A percentile compares a stretch with the other conserved stretches of the same genome.
Evolutionary conservation across 2,888 invertebrate species (phyloP).

Genomic region (Schizaphis graminum): DNA sequence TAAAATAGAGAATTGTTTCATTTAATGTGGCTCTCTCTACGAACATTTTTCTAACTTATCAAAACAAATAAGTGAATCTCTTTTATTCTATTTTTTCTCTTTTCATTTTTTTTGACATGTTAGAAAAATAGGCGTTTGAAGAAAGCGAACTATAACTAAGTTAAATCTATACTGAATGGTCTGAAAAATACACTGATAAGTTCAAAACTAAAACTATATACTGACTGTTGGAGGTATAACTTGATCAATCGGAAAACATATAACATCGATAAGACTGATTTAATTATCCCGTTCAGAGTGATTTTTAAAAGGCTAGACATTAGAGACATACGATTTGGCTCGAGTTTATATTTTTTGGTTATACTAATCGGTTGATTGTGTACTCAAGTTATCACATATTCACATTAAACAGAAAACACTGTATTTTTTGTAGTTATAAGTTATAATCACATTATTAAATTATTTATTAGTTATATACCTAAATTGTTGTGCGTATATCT

Average conservation of each 20-base stretch:
- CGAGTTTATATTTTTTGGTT: background rate
- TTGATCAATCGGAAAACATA: background rate
- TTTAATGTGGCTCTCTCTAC: too few species aligned
- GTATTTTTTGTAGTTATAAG: background rate
- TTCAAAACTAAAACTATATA: background rate
- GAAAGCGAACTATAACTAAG: background rate
- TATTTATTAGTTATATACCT: background rate
- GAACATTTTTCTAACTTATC: too few species aligned
- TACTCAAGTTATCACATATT: background rate
- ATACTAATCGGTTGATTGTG: background rate
- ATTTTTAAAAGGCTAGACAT: background rate
- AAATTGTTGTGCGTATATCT: background rate
- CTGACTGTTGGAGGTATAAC: background rate
- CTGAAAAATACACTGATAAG: background rate
- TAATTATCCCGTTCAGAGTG: background rate
- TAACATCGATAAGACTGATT: background rate
- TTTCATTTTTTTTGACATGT: too few species aligned
- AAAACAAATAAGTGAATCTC: too few species aligned
- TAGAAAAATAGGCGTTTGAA: too few species aligned
- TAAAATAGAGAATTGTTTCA: too few species aligned
- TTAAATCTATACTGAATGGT: background rate
- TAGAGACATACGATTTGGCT: background rate
- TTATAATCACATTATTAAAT: background rate
- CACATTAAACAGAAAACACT: background rate
- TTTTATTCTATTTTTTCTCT: too few species aligned